These are phyloP conservation scores for Cisticola juncidis DNA, from an alignment of 2,113 vertebrate genomes.

Conservation along the genomic window DNA sequence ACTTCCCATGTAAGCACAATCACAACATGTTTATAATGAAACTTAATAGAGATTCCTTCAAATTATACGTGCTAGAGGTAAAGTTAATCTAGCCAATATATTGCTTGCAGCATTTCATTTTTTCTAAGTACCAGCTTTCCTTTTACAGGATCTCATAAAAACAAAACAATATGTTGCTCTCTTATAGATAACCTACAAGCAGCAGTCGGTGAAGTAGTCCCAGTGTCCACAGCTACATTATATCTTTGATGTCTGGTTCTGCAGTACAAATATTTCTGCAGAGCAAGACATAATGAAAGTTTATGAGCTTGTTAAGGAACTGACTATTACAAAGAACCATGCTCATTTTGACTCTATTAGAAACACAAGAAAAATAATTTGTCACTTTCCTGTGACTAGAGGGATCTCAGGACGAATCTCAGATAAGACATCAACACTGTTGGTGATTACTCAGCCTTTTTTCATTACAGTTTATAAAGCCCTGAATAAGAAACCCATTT, in stretches of 20 bases:
- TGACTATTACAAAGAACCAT: conserved; percentile 21
- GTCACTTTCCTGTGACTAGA: conserved; percentile 38
- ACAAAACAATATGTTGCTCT: conserved; percentile 29
- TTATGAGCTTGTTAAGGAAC: conserved; percentile 58
- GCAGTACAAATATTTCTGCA: conserved; percentile 28
- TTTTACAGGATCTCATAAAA: conserved; percentile 57
- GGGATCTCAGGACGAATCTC: conserved; percentile 12
- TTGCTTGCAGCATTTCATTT: conserved; percentile 40
- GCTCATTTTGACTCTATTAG: conserved; percentile 55
- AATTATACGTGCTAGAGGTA: not conserved
- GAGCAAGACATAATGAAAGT: conserved; percentile 54
- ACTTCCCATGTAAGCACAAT: not conserved
- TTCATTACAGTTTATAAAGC: conserved; percentile 42
- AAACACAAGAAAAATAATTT: conserved; percentile 58
- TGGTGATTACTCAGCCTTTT: conserved; percentile 47
- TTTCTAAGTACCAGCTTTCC: conserved; percentile 17
- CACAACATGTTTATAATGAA: not conserved
- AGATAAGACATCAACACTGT: conserved; percentile 39
- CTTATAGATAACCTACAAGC: not conserved
- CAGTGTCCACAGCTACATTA: not conserved
- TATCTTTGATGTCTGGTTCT: conserved; percentile 54
- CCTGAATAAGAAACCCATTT: conserved; percentile 27
- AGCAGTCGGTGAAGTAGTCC: conserved; percentile 12
- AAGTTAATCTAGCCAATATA: conserved; percentile 40
- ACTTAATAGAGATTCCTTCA: not conserved